Evolutionary conservation across 2,113 vertebrate genomes (phyloP).

Genomic region (Ascaphus truei): DNA sequence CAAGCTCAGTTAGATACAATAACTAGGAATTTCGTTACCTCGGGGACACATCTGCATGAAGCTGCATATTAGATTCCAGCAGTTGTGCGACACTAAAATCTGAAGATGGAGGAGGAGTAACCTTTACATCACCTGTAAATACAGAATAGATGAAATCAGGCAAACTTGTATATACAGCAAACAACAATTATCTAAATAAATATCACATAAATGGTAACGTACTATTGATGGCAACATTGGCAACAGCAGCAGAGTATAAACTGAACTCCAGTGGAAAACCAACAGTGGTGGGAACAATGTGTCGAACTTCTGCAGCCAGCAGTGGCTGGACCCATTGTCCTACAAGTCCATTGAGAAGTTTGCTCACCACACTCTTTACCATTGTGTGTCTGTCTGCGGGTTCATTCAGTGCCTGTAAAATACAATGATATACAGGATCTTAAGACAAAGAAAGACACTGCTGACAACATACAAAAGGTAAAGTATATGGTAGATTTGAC

Average conservation of each 20-base stretch:
- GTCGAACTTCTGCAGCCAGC: conserved; percentile 58
- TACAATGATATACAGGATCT: too few species aligned
- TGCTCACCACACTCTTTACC: conserved; percentile 33
- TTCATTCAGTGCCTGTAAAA: conserved; percentile 47
- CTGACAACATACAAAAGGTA: too few species aligned
- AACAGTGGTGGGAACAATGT: conserved; percentile 61
- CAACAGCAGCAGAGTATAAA: conserved; percentile 58
- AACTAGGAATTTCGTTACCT: conserved; percentile 47
- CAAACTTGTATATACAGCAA: not conserved
- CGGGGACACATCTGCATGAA: conserved; percentile 43
- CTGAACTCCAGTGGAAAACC: conserved; percentile 72
- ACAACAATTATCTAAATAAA: not conserved
- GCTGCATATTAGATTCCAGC: conserved; percentile 41
- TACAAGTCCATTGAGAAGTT: conserved; percentile 47
- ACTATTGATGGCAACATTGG: conserved; percentile 48
- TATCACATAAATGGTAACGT: not conserved
- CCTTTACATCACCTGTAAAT: conserved; percentile 46
- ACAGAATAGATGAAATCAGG: conserved; percentile 3
- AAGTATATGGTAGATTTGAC: too few species aligned
- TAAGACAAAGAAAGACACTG: too few species aligned
- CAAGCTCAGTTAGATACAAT: too few species aligned
- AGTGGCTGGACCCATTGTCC: conserved; percentile 53
- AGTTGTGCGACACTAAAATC: conserved; percentile 43
- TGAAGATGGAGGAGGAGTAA: conserved; percentile 35
- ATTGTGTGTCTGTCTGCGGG: conserved; percentile 1